Percentiles rank a stretch among this genome's conserved stretches.
Evolutionary conservation across 2,888 invertebrate species (phyloP).

Genomic region (Panopea generosa): DNA sequence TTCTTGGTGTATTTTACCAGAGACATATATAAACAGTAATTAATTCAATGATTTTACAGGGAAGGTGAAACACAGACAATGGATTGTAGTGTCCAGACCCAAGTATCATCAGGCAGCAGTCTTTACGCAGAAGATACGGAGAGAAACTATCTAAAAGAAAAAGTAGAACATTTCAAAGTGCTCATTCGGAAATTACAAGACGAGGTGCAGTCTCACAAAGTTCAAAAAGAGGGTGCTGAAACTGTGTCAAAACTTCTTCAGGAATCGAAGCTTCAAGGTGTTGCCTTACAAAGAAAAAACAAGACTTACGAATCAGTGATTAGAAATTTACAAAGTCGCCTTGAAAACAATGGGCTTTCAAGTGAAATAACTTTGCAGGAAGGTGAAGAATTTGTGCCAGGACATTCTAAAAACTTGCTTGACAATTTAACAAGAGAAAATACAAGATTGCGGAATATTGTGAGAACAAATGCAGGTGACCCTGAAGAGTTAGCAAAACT

Average conservation of each 20-base stretch:
- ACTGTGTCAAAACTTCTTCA: slow-evolving; percentile 75
- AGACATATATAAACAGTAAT: no score
- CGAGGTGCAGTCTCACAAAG: slow-evolving; percentile 70
- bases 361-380: slow-evolving; percentile 70
- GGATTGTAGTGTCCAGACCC: no score
- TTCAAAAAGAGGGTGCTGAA: slow-evolving; percentile 74
- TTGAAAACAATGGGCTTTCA: slow-evolving; percentile 70
- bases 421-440: slow-evolving; percentile 79
- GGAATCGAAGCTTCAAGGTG: slow-evolving; percentile 73
- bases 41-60: no score
- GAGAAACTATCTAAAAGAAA: slow-evolving; percentile 63
- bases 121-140: slow-evolving; percentile 26
- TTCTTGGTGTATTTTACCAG: no score
- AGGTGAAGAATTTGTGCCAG: slow-evolving; percentile 76
- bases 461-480: slow-evolving; percentile 58
- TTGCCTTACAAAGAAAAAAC: slow-evolving; percentile 65
- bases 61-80: no score
- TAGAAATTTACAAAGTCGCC: slow-evolving; percentile 73
- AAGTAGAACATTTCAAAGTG: slow-evolving; percentile 68
- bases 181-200: slow-evolving; percentile 68
- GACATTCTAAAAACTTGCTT: slow-evolving; percentile 74
- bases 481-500: slow-evolving; percentile 67
- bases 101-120: slow-evolving; percentile 2
- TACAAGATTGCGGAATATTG: slow-evolving; percentile 68
- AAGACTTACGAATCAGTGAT: slow-evolving; percentile 71